Conservation (phyloP, 1,140 invertebrate genomes). For the Calephelis nemesis region DNA sequence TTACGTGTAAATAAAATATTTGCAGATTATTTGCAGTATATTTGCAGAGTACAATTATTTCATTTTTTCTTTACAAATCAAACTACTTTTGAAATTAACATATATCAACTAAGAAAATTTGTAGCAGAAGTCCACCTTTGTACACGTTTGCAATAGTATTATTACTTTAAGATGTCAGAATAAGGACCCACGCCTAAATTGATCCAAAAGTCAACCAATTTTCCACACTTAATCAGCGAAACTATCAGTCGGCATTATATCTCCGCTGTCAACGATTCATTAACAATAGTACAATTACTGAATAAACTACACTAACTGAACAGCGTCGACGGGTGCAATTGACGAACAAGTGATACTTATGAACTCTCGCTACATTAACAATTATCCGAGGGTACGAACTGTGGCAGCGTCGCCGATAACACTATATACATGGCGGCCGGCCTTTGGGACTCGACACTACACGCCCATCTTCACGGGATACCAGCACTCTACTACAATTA, state of each 20-base stretch:
- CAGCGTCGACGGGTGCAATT: conserved; percentile 74
- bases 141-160: too few species aligned
- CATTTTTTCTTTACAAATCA: too few species aligned
- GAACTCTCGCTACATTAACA: conserved; percentile 71
- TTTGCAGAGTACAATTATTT: too few species aligned
- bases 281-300: conserved; percentile 41
- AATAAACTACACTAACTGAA: conserved; percentile 62
- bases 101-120: too few species aligned
- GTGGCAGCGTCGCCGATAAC: conserved; percentile 53
- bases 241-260: conserved; percentile 3
- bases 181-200: too few species aligned
- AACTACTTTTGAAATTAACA: too few species aligned
- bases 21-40: too few species aligned
- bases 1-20: too few species aligned
- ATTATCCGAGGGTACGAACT: conserved; percentile 59
- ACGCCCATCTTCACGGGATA: neutral
- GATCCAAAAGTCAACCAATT: too few species aligned
- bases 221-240: conserved; percentile 18
- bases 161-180: too few species aligned
- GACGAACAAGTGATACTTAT: conserved; percentile 77
- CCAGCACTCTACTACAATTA: neutral
- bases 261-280: conserved; percentile 3
- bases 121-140: too few species aligned
- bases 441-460: conserved; percentile 11
- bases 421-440: conserved; percentile 43